Evolutionary conservation across 37 sponge, comb jelly and placozoan species (phyloP), one percentile per base, ranked within the genome.

Genomic region (Diacarnus erythraeanus): DNA sequence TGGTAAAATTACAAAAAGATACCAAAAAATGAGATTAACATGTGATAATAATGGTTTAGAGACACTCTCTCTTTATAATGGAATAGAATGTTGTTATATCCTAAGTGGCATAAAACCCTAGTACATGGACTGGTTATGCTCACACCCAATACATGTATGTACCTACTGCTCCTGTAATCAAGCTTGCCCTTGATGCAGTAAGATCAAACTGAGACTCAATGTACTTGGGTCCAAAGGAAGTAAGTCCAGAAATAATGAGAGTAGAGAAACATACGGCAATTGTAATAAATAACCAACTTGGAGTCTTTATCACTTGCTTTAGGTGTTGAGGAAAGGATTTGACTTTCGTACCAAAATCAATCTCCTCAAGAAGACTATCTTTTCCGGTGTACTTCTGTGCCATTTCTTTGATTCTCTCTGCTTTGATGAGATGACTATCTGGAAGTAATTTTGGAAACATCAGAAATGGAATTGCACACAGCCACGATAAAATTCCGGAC

Each of bases 151-250:
- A n/a, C n/a, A n/a, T n/a, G n/a, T n/a, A n/a, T n/a, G n/a, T n/a
- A 73, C 84, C 89, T 21, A 84, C 65, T 38, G 74, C 89, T 23
- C 89, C 89, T 29, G 59, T 80, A 39, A 79, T 37, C 18, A 84
- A 31, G 23, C 85, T 89, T 26, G 84, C 87, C 21, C 59, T 18
- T 2, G 84, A 78, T 3, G 92, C 68, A 5, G 88, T 40, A 31
- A 91, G 61, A 0, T 77, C 71, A 73, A 87, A 94, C 88, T 94
- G 95, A 8, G 85, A 64, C 69, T 94, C 88, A 23, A 90, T 41
- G 40, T 82, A 85, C 71, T 94, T 94, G 10, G 95, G 88, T 0
- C 76, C 83, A 84, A 90, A 94, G 23, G 91, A 41, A 20, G 71
- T 77, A 29, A 94, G 26, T 23, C 91, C 95, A 0, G 84, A 68